Evolutionary conservation across 2,888 invertebrate species (phyloP), one percentile per base, ranked within the genome.

Genomic region (Heteromurus nitidus): DNA sequence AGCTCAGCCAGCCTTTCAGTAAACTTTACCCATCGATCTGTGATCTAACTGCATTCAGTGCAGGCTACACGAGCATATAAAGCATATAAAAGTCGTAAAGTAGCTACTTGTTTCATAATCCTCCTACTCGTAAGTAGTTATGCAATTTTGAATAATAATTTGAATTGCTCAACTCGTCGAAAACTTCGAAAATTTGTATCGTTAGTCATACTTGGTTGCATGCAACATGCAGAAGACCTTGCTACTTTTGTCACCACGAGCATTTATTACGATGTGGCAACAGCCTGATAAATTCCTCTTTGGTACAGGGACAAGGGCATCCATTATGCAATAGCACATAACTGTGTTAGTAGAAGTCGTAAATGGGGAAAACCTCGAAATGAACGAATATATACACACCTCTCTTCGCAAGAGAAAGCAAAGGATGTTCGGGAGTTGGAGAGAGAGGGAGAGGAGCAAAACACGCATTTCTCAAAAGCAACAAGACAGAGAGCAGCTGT

Each of bases 401-500:
- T n/a, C n/a, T 36, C 7, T 36, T 13, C 36, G 13, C 36, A 36
- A 13, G 36, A 36, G 13, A 36, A 36, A 47, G 47, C 47, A 47
- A 36, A 36, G 36, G 47, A n/a, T n/a, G n/a, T n/a, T n/a, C n/a
- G n/a, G n/a, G n/a, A n/a, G n/a, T n/a, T n/a, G n/a, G n/a, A n/a
- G n/a, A n/a, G n/a, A n/a, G n/a, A n/a, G n/a, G n/a, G n/a, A n/a
- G n/a, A n/a, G n/a, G n/a, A n/a, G 47, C 16, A 47, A 47, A 5
- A 47, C 7, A 16, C 47, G n/a, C 47, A 47, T 47, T 47, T n/a
- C n/a, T 47, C 47, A 47, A 47, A 47, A 11, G 47, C n/a, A 47
- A 47, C 47, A 47, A 47, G 47, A 16, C 36, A 36, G 7, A 28
- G 30, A 65, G 74, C 74, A 74, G 74, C 64, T 74, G 65, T 74